These are phyloP conservation scores for Mizuhopecten yessoensis DNA, from an alignment of 1,140 invertebrate species.

Conservation along the genomic window DNA sequence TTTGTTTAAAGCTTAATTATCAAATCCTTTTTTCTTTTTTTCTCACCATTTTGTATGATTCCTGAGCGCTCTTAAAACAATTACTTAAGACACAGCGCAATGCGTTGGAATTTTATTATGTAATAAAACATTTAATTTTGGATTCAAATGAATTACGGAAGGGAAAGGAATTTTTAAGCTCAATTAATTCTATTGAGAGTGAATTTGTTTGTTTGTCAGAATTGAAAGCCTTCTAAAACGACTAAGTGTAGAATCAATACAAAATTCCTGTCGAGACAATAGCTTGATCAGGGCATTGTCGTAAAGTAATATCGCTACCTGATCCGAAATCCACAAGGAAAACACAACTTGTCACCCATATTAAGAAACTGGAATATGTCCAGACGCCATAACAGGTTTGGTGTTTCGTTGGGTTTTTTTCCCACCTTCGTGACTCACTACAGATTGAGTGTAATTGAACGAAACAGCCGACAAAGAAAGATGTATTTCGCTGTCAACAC, in stretches of 20 bases:
- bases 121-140: slow-evolving; percentile 30
- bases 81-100: background rate
- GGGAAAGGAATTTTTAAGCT: background rate
- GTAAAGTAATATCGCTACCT: background rate
- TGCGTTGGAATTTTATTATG: background rate
- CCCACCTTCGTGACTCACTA: background rate
- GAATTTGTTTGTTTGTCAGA: background rate
- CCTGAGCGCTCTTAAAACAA: background rate
- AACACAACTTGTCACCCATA: background rate
- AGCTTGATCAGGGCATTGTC: background rate
- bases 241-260: background rate
- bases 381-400: background rate
- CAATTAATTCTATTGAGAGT: background rate
- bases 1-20: slow-evolving; percentile 14
- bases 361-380: slow-evolving; percentile 17
- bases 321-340: background rate
- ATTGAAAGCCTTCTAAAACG: background rate
- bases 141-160: background rate
- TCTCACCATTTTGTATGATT: background rate
- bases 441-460: background rate
- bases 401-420: background rate
- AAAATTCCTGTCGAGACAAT: background rate
- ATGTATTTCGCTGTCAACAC: background rate
- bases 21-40: background rate
- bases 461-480: background rate